Evolutionary conservation across 1,140 invertebrate species (phyloP).

Genomic region (Heterodera schachtii): DNA sequence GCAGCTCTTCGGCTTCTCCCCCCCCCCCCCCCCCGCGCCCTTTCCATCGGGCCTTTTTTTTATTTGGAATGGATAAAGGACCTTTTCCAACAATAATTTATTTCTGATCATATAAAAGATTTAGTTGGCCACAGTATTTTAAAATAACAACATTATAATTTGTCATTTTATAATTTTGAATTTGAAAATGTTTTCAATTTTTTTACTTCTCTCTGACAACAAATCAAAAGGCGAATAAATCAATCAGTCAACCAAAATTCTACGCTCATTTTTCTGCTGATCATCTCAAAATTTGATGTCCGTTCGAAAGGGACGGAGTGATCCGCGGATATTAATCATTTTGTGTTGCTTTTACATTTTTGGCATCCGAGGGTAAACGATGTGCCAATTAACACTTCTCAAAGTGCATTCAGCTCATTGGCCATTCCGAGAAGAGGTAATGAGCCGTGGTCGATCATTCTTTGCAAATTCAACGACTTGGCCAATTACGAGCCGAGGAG

Average conservation of each 20-base stretch:
- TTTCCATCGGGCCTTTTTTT: neutral
- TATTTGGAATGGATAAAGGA: neutral
- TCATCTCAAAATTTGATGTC: neutral
- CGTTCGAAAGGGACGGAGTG: neutral
- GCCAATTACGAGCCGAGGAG: constrained; percentile 50
- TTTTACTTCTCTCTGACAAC: too few relatives aligned
- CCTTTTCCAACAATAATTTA: neutral
- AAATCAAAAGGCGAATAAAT: neutral
- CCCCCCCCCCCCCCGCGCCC: too few relatives aligned
- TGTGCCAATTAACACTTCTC: neutral
- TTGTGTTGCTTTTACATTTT: neutral
- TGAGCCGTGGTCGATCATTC: constrained; percentile 63
- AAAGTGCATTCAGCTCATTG: neutral
- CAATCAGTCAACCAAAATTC: neutral
- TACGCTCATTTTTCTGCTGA: neutral
- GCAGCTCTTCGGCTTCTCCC: too few relatives aligned
- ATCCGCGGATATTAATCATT: neutral
- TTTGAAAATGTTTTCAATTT: neutral
- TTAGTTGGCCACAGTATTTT: too few relatives aligned
- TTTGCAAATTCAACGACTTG: constrained; percentile 60
- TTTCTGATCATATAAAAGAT: too few relatives aligned
- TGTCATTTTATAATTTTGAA: too few relatives aligned
- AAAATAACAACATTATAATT: too few relatives aligned
- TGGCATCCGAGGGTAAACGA: neutral
- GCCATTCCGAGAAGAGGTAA: constrained; percentile 52